Evolutionary conservation across 2,888 invertebrate genomes (phyloP).

Genomic region (Opisthograptis luteolata): DNA sequence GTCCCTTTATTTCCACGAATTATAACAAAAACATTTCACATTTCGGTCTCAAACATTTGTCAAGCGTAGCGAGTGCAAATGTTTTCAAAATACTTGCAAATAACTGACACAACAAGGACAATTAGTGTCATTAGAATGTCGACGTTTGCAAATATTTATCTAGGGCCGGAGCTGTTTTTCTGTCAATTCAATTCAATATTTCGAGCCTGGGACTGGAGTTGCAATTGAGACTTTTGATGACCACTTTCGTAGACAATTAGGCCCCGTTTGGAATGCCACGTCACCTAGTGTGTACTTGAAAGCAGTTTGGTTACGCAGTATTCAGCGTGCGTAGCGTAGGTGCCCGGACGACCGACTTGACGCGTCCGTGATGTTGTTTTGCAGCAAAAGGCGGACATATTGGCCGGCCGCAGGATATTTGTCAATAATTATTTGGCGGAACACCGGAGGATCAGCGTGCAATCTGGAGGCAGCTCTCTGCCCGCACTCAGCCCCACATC

Average conservation of each 20-base stretch:
- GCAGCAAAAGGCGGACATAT: slow-evolving; percentile 85
- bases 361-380: slow-evolving; percentile 75
- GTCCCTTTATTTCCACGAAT: neutral
- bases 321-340: slow-evolving; percentile 27
- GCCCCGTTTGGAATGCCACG: slow-evolving; percentile 66
- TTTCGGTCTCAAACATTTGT: neutral
- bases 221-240: slow-evolving; percentile 12
- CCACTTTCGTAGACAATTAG: slow-evolving; percentile 40
- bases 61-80: neutral
- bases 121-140: neutral
- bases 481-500: slow-evolving; percentile 81
- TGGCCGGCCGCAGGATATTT: slow-evolving; percentile 85
- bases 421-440: slow-evolving; percentile 86
- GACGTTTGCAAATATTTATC: neutral
- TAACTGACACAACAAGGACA: neutral
- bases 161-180: neutral
- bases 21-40: neutral
- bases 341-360: slow-evolving; percentile 61
- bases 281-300: slow-evolving; percentile 41
- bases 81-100: neutral
- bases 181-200: neutral
- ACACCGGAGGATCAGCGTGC: slow-evolving; percentile 84
- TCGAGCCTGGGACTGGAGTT: neutral
- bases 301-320: slow-evolving; percentile 65
- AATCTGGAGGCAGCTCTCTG: slow-evolving; percentile 80